A percentile compares a stretch with the other conserved stretches of the same genome.
These are phyloP conservation scores for Proisotoma minuta DNA, from an alignment of 2,888 invertebrate genomes.

Conservation along the genomic window DNA sequence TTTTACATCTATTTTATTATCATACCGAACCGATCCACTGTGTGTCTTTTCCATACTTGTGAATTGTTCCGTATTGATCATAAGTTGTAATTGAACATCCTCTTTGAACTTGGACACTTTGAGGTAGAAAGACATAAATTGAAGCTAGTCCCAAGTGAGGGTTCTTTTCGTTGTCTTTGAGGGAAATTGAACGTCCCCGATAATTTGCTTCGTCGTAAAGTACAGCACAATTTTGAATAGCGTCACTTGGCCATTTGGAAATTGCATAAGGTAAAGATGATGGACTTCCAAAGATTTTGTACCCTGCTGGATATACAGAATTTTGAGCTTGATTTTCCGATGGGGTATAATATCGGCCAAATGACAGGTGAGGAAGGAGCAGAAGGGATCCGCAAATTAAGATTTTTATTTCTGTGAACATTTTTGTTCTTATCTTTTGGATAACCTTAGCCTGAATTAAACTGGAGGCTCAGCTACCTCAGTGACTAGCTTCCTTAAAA, in stretches of 20 bases:
- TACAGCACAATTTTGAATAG: constrained; percentile 14
- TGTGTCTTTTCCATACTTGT: not conserved
- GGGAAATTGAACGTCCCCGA: constrained; percentile 14
- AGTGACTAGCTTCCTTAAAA: too few relatives aligned
- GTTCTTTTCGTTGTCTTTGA: constrained; percentile 15
- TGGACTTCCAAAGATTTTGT: not conserved
- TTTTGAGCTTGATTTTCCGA: too few relatives aligned
- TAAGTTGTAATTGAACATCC: constrained; percentile 21
- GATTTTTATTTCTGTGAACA: not conserved
- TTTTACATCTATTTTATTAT: too few relatives aligned
- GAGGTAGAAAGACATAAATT: constrained; percentile 8
- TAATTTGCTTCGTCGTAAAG: constrained; percentile 13
- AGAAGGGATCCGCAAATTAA: not conserved
- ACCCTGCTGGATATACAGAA: too few relatives aligned
- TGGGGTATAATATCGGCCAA: too few relatives aligned
- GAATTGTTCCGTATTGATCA: constrained; percentile 11
- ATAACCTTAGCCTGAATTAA: too few relatives aligned
- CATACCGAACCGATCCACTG: not conserved
- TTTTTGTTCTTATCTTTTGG: not conserved
- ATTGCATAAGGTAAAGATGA: not conserved
- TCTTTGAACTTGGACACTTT: constrained; percentile 11
- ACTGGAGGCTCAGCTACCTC: too few relatives aligned
- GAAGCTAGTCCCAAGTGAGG: constrained; percentile 11
- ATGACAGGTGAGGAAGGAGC: not conserved
- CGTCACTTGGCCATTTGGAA: not conserved